Evolutionary conservation across 2,797 vertebrate genomes (phyloP).

Genomic region (Monodelphis domestica): DNA sequence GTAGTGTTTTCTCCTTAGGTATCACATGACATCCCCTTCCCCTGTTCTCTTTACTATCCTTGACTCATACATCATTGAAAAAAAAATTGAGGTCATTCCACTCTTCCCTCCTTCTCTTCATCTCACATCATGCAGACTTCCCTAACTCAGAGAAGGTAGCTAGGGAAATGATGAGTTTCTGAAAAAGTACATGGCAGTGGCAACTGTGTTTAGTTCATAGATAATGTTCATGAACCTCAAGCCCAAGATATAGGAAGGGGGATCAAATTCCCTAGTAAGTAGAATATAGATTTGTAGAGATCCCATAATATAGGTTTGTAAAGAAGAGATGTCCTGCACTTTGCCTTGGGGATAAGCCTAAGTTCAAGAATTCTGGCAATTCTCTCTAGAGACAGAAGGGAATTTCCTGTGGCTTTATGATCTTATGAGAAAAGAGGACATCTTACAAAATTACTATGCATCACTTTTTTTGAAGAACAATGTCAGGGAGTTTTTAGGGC

Average conservation of each 20-base stretch:
- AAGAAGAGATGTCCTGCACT: not conserved
- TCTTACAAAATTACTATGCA: not conserved
- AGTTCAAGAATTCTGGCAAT: no score
- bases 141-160: not conserved
- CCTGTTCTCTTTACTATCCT: not conserved
- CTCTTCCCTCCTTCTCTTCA: not conserved
- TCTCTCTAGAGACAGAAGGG: not conserved
- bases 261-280: not conserved
- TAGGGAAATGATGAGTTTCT: not conserved
- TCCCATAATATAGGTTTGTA: not conserved
- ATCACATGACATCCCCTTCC: not conserved
- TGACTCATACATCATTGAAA: not conserved
- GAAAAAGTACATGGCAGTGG: not conserved
- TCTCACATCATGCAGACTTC: not conserved
- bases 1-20: not conserved
- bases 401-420: not conserved
- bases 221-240: not conserved
- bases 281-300: no score
- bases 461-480: not conserved
- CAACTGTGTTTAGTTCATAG: not conserved
- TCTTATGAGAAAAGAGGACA: not conserved
- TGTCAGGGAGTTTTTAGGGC: not conserved
- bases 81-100: not conserved
- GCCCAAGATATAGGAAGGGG: not conserved
- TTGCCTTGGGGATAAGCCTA: not conserved